Base-by-base conservation (phyloP, 1,140 invertebrate genomes). In the Listronotus oregonensis region DNA sequence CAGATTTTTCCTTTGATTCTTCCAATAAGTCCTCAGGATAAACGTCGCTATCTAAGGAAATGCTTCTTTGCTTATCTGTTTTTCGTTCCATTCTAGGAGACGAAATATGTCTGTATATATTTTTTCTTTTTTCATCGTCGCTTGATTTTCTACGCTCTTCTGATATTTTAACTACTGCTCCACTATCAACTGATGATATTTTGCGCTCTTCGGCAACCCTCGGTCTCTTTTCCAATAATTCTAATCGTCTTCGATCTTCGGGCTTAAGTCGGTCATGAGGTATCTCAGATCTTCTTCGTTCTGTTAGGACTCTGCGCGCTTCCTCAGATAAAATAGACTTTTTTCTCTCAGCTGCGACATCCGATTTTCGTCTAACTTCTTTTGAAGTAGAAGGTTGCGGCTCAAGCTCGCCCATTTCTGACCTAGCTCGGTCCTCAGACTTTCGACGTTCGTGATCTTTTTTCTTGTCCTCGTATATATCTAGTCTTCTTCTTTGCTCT, bases 71-170 rank as follows among this genome's bases (percentile, higher is more conserved):
- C 17, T 40, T 56, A n/a, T 51, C 47, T 3, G 21, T 31, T 43
- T 58, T 65, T 43, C 63, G 21, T 44, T 57, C 47, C 8, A 44
- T 14, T 34, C 44, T 50, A 6, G 63, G 63, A 15, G 63, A 65
- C 1, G 63, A 49, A 34, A 65, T 65, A 15, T 47, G 52, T 37
- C 63, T 12, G 31, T 65, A 65, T 39, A 65, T 56, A 54, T 65
- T 65, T 27, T 58, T 65, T 17, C 43, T 65, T 40, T 27, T 57
- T 17, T 50, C 54, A 42, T 65, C 63, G 3, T 65, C 63, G n/a
- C 52, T 51, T 17, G 60, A 63, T 46, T 63, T 63, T 9, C 60
- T 14, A n/a, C 60, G 60, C 32, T 63, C 60, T 54, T 63, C 60
- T 34, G 15, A 42, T 44, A 63, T 64, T 57, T 64, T 64, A 44